Conservation (phyloP, 2,888 invertebrate genomes). For the Phortica okadai region DNA sequence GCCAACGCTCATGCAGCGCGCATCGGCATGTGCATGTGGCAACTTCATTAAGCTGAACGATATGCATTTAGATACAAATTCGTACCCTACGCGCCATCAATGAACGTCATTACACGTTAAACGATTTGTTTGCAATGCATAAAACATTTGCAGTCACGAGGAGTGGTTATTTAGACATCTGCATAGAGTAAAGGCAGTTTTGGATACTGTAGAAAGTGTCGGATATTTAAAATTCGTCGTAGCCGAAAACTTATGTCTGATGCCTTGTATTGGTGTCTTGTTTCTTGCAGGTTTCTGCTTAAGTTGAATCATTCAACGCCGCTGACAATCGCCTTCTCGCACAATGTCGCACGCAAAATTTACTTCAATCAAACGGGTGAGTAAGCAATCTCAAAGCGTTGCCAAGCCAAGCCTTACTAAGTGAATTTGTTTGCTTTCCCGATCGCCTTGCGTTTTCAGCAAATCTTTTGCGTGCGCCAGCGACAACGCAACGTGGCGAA, state of each 20-base stretch:
- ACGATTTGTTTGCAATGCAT: no score
- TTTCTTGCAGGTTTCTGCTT: constrained; percentile 71
- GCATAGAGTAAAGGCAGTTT: no score
- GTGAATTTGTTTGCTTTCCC: background rate
- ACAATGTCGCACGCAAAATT: constrained; percentile 72
- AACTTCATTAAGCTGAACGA: constrained; percentile 20
- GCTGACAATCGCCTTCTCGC: constrained; percentile 73
- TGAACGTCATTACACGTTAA: no score
- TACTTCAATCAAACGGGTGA: constrained; percentile 76
- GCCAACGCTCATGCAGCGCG: background rate
- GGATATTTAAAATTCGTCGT: no score
- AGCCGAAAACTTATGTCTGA: no score
- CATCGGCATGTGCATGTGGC: constrained; percentile 11
- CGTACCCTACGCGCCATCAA: no score
- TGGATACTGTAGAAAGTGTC: no score
- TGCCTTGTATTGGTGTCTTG: background rate
- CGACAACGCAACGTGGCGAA: constrained; percentile 46
- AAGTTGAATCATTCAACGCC: constrained; percentile 73
- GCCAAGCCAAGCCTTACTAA: constrained; percentile 8
- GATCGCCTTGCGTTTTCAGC: constrained; percentile 53
- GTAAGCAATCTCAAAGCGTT: constrained; percentile 38
- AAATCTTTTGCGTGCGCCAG: constrained; percentile 68
- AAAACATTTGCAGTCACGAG: no score
- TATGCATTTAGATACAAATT: constrained; percentile 4
- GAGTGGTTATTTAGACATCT: no score